Evolutionary conservation across 2,113 vertebrate genomes (phyloP).

Genomic region (Phycodurus eques): DNA sequence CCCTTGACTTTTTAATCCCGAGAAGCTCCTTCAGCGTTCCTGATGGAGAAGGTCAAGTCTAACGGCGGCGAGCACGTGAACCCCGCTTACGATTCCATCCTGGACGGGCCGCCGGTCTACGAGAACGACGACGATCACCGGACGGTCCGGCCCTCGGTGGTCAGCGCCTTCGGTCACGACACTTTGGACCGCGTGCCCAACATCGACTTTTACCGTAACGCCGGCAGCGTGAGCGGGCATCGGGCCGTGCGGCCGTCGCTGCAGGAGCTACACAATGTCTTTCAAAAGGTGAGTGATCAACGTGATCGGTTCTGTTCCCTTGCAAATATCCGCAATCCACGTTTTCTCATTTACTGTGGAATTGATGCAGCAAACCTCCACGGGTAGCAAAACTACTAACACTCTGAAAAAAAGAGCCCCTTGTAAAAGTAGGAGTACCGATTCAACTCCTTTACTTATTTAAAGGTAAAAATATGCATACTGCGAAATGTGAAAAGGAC

Average conservation of each 20-base stretch:
- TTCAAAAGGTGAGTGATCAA: slow-evolving; percentile 84
- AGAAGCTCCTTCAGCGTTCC: slow-evolving; percentile 22
- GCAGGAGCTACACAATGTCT: slow-evolving; percentile 91
- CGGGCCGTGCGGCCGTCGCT: slow-evolving; percentile 85
- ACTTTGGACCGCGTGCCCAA: slow-evolving; percentile 90
- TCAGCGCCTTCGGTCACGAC: slow-evolving; percentile 89
- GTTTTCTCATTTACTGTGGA: neutral
- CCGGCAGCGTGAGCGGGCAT: slow-evolving; percentile 87
- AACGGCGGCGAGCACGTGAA: slow-evolving; percentile 59
- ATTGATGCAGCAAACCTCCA: neutral
- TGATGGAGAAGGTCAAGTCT: slow-evolving; percentile 62
- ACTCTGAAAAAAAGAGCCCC: neutral
- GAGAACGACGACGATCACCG: slow-evolving; percentile 79
- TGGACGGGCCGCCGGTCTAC: slow-evolving; percentile 81
- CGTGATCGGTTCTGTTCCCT: neutral
- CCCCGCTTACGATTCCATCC: slow-evolving; percentile 52
- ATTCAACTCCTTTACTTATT: too few relatives aligned
- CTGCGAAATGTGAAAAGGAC: too few relatives aligned
- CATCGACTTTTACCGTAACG: slow-evolving; percentile 94
- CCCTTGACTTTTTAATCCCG: slow-evolving; percentile 25
- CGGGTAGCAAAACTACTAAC: neutral
- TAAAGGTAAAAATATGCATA: too few relatives aligned
- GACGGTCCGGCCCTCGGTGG: slow-evolving; percentile 77
- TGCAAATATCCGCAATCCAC: slow-evolving; percentile 3
- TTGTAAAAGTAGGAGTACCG: too few relatives aligned